Conservation (phyloP, 2,797 vertebrate species). For the Rhabdophis nuchalis region DNA sequence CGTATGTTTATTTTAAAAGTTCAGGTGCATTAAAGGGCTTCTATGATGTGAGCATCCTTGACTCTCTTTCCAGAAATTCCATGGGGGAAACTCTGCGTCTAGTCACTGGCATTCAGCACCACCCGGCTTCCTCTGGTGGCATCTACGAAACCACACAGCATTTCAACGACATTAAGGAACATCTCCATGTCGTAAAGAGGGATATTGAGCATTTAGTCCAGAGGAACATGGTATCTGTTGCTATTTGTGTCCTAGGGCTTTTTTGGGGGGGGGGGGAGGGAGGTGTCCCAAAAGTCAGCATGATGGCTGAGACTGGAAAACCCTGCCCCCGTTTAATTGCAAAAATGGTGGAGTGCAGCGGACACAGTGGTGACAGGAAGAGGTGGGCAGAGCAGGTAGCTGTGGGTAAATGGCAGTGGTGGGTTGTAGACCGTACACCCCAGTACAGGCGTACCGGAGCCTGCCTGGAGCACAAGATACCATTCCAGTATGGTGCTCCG, state of each 20-base stretch:
- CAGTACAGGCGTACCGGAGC: too few relatives aligned
- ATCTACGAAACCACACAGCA: constrained; percentile 89
- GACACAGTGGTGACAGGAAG: too few relatives aligned
- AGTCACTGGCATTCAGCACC: constrained; percentile 75
- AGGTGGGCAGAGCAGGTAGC: too few relatives aligned
- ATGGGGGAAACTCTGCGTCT: constrained; percentile 80
- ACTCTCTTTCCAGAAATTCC: constrained; percentile 74
- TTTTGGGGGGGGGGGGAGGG: not conserved
- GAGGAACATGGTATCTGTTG: constrained; percentile 70
- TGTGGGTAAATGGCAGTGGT: too few relatives aligned
- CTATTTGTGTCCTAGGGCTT: not conserved
- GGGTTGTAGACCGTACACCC: too few relatives aligned
- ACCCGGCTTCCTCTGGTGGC: constrained; percentile 72
- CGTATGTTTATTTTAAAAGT: not conserved
- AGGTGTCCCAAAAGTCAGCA: not conserved
- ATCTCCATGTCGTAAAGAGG: constrained; percentile 88
- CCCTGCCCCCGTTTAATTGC: not conserved
- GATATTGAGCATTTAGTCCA: constrained; percentile 86
- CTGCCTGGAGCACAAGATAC: too few relatives aligned
- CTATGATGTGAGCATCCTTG: not conserved
- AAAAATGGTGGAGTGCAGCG: not conserved
- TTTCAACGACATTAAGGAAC: constrained; percentile 96
- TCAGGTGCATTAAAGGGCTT: not conserved
- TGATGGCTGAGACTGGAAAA: not conserved
- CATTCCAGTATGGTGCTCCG: too few relatives aligned